Percentiles rank a stretch among this genome's conserved stretches.
Evolutionary conservation across 2,113 vertebrate genomes (phyloP).

Genomic region (Ornithorhynchus anatinus): DNA sequence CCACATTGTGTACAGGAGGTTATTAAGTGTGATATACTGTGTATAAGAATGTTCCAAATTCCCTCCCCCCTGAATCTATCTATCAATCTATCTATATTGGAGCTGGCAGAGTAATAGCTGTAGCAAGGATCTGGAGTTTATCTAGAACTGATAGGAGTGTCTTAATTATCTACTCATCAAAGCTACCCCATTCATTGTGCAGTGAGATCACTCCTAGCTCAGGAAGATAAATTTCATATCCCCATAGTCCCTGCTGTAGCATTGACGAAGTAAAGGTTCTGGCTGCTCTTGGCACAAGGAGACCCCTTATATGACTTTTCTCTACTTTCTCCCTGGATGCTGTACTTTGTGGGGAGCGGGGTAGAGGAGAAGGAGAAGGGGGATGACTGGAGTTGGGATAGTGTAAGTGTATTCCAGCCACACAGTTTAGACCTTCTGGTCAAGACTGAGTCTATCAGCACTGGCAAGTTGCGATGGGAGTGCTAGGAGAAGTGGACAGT

Average conservation of each 20-base stretch:
- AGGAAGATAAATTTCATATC: slow-evolving; percentile 44
- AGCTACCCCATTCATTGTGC: slow-evolving; percentile 40
- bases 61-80: slow-evolving; percentile 35
- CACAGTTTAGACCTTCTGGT: no score
- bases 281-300: no score
- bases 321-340: no score
- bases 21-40: slow-evolving; percentile 52
- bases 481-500: no score
- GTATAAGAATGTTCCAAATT: slow-evolving; percentile 54
- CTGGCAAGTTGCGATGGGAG: no score
- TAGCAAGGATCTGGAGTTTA: slow-evolving; percentile 58
- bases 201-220: slow-evolving; percentile 37
- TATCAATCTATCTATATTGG: slow-evolving; percentile 42
- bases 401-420: no score
- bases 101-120: slow-evolving; percentile 51
- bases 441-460: no score
- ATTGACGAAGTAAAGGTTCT: slow-evolving; percentile 1
- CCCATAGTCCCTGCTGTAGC: slow-evolving; percentile 25
- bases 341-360: no score
- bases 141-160: slow-evolving; percentile 41
- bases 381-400: no score
- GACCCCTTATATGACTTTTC: no score
- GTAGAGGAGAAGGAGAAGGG: no score
- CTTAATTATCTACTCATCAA: slow-evolving; percentile 50
- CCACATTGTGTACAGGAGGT: slow-evolving; percentile 36